phyloP scores from a whole-genome alignment of 2,113 vertebrate genomes.

The Ancistrus triradiatus region DNA sequence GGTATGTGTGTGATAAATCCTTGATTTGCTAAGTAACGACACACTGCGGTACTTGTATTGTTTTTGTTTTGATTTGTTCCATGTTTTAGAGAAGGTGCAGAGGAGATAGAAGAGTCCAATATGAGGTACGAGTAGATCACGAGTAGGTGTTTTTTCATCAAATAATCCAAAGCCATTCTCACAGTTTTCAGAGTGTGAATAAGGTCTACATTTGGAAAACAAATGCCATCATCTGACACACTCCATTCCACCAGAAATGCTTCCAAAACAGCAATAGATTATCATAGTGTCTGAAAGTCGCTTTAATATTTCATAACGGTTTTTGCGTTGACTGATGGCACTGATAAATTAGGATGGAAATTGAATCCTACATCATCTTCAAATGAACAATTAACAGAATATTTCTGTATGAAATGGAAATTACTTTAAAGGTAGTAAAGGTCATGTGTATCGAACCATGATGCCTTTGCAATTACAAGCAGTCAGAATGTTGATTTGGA shows the following conservation, averaged over 20 bases:
- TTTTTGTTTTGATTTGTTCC: conserved; percentile 29
- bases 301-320: conserved; percentile 41
- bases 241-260: neutral
- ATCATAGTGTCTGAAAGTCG: conserved; percentile 50
- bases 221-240: neutral
- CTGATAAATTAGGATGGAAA: conserved; percentile 72
- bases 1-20: conserved; percentile 19
- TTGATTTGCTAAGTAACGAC: conserved; percentile 14
- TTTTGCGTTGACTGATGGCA: conserved; percentile 64
- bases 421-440: conserved; percentile 74
- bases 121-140: neutral
- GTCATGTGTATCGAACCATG: conserved; percentile 73
- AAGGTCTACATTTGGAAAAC: neutral
- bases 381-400: conserved; percentile 72
- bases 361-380: conserved; percentile 66
- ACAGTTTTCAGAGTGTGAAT: neutral
- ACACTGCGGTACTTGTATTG: neutral
- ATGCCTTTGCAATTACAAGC: conserved; percentile 70
- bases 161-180: neutral
- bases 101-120: neutral
- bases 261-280: conserved; percentile 40
- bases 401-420: conserved; percentile 72
- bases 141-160: too few relatives aligned
- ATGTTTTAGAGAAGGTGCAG: neutral
- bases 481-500: conserved; percentile 62